phyloP scores from a whole-genome alignment of 2,113 vertebrate species.

The Scolopax mira region DNA sequence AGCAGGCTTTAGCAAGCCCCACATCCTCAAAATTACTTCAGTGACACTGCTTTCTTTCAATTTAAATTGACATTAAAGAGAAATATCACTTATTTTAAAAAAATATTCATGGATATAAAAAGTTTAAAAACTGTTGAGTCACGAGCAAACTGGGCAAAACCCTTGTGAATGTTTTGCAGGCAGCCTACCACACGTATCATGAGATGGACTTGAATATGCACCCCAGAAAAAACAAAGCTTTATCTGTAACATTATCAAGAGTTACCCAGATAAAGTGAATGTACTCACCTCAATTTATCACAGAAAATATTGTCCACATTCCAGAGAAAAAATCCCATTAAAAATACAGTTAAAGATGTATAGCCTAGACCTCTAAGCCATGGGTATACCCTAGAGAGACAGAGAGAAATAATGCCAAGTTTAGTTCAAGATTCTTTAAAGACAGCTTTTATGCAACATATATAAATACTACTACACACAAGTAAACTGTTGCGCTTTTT shows the following conservation, averaged over 20 bases:
- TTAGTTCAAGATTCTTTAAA: background rate
- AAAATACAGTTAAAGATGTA: constrained; percentile 89
- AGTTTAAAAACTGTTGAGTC: background rate
- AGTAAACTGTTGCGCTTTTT: background rate
- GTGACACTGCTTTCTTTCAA: background rate
- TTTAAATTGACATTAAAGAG: background rate
- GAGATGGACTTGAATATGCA: background rate
- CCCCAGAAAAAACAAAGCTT: background rate
- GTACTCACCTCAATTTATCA: constrained; percentile 86
- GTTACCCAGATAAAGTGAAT: background rate
- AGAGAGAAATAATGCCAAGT: background rate
- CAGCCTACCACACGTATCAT: background rate
- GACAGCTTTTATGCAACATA: background rate
- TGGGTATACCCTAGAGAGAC: constrained; percentile 87
- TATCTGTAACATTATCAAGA: background rate
- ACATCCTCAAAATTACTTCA: background rate
- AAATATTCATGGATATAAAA: background rate
- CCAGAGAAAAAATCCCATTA: constrained; percentile 96
- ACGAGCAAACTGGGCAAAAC: background rate
- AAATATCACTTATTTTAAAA: background rate
- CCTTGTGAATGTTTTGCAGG: background rate
- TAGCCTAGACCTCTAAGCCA: constrained; percentile 91
- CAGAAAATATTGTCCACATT: constrained; percentile 97
- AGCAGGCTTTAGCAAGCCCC: background rate
- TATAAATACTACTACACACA: background rate